These are phyloP conservation scores for Misgurnus anguillicaudatus DNA, from an alignment of 2,113 vertebrate genomes.

Conservation along the genomic window DNA sequence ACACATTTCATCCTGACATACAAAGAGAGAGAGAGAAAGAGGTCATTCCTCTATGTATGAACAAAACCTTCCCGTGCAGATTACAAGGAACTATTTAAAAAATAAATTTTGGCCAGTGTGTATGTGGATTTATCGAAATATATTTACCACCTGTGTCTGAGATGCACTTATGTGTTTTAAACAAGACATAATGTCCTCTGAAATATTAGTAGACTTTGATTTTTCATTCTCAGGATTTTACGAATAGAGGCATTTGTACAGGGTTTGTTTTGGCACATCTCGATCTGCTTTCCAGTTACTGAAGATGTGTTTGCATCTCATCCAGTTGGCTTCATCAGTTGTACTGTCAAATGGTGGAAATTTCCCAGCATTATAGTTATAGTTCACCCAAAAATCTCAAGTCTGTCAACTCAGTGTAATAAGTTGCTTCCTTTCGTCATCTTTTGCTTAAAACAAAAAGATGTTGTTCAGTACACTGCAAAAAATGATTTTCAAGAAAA, in stretches of 20 bases:
- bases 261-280: background rate
- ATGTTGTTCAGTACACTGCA: too few relatives aligned
- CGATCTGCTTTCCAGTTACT: background rate
- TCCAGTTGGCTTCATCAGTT: too few relatives aligned
- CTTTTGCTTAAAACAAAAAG: too few relatives aligned
- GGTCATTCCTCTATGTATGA: too few relatives aligned
- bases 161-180: background rate
- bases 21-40: slow-evolving; percentile 24
- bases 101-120: background rate
- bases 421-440: too few relatives aligned
- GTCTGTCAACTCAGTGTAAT: too few relatives aligned
- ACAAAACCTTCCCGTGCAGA: too few relatives aligned
- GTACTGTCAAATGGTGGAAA: background rate
- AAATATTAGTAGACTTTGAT: background rate
- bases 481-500: too few relatives aligned
- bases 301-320: background rate
- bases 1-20: slow-evolving; percentile 53
- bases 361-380: background rate
- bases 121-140: background rate
- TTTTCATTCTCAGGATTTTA: background rate
- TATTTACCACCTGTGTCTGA: too few relatives aligned
- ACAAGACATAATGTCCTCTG: background rate
- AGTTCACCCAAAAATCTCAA: too few relatives aligned
- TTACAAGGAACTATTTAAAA: too few relatives aligned
- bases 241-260: background rate